Base-by-base conservation (phyloP, 2,113 vertebrate species). In the Beaufortia kweichowensis region DNA sequence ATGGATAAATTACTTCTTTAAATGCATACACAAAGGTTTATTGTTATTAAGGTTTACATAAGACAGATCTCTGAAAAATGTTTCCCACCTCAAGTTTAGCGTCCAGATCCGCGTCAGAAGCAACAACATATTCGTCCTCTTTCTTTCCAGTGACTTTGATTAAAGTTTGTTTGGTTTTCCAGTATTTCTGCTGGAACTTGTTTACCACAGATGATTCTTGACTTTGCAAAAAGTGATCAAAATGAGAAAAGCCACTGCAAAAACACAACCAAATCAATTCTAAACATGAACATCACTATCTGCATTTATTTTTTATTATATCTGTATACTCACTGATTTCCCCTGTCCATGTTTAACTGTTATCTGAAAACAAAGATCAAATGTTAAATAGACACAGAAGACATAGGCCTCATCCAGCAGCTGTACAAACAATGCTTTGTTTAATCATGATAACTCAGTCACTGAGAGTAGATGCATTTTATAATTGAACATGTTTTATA, bases 81-180 rank as follows among this genome's bases (percentile, higher is more conserved):
- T 24, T 8, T 26, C 91, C 86, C 82, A 98, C 97, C 95, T 98
- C 96, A 64, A 99, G 90, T 78, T 98, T 99, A 78, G 91, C 94
- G n/a, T 99, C 97, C 81, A 99, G 90, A 64, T 97, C 96, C 2
- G 96, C 95, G 21, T 99, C 97, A 0, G 96, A 98, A 26, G 96
- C 95, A 28, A 99, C 96, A 7, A 99, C 95, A 19, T 98, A 93
- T 1, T 97, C 94, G 68, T 99, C 97, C 82, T 99, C 95, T 70
- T 97, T 98, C 91, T 97, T 98, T 35, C 97, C 96, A 0, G 96
- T 98, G 68, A 94, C 97, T 89, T 95, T 97, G 85, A 99, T 96
- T 73, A 99, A 92, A 0, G 95, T 95, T 90, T 99, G 97, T 70
- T 98, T 99, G 33, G 96, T 98, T 85, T 96, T 98, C 97, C 97